These are phyloP conservation scores for Calliphora vomitoria DNA, from an alignment of 2,888 invertebrate genomes.

Conservation along the genomic window DNA sequence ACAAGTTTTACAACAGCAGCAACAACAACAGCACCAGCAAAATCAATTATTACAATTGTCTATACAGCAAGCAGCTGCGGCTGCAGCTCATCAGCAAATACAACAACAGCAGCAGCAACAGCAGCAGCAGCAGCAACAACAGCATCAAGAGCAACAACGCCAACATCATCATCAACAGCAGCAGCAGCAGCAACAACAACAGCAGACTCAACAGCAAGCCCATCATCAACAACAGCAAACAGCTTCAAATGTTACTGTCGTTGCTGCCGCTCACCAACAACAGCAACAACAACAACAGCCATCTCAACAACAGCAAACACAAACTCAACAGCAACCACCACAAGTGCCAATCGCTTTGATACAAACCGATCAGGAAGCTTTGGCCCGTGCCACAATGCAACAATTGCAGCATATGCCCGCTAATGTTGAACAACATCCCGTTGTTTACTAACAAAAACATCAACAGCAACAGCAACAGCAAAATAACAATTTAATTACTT, in stretches of 20 bases:
- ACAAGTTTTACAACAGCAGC: conserved; percentile 80
- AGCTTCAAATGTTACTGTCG: conserved; percentile 76
- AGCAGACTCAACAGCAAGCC: conserved; percentile 76
- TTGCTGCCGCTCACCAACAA: conserved; percentile 77
- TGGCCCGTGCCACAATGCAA: conserved; percentile 84
- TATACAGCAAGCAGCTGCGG: conserved; percentile 78
- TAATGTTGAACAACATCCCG: conserved; percentile 84
- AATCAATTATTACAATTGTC: conserved; percentile 79
- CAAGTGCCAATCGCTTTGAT: conserved; percentile 84
- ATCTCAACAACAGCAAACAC: conserved; percentile 75
- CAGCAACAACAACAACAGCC: conserved; percentile 78
- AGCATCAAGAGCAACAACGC: conserved; percentile 78
- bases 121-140: conserved; percentile 80
- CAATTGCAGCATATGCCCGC: conserved; percentile 84
- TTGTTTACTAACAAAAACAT: conserved; percentile 82
- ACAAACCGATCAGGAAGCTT: conserved; percentile 82
- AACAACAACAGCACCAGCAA: conserved; percentile 76
- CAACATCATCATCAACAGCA: conserved; percentile 80
- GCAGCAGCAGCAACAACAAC: conserved; percentile 80
- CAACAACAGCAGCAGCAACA: conserved; percentile 80
- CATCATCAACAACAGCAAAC: conserved; percentile 79
- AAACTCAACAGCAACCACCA: conserved; percentile 80
- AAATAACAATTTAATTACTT: conserved; percentile 54
- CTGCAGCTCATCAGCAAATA: conserved; percentile 79
- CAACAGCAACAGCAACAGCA: conserved; percentile 49